A percentile compares a stretch with the other conserved stretches of the same genome.
Evolutionary conservation across 2,888 invertebrate species (phyloP).

Genomic region (Megastigmus dorsalis): DNA sequence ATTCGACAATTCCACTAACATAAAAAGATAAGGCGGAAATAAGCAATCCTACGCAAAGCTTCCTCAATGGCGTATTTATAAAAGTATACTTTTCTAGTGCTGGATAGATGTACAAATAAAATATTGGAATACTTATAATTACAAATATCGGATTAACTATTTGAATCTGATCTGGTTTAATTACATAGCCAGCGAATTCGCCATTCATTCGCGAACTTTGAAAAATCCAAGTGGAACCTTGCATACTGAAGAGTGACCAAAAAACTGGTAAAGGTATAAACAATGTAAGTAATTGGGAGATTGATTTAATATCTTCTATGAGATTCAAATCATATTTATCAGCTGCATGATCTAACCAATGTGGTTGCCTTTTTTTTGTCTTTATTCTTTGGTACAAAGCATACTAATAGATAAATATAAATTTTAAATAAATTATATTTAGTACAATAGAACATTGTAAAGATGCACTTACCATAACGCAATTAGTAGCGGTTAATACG

Average conservation of each 20-base stretch:
- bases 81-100: slow-evolving; percentile 81
- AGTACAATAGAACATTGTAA: slow-evolving; percentile 3
- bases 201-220: slow-evolving; percentile 94
- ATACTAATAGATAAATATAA: slow-evolving; percentile 75
- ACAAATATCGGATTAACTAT: slow-evolving; percentile 92
- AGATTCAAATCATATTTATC: slow-evolving; percentile 83
- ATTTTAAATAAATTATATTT: slow-evolving; percentile 2
- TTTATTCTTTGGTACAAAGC: slow-evolving; percentile 76
- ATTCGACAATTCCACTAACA: slow-evolving; percentile 88
- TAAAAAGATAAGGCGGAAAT: slow-evolving; percentile 89
- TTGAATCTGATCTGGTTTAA: slow-evolving; percentile 97
- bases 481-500: slow-evolving; percentile 84
- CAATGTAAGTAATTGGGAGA: slow-evolving; percentile 85
- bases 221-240: slow-evolving; percentile 94
- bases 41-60: slow-evolving; percentile 90
- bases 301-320: slow-evolving; percentile 86
- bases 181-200: slow-evolving; percentile 81
- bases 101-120: slow-evolving; percentile 88
- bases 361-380: slow-evolving; percentile 78
- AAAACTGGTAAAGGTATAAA: slow-evolving; percentile 94
- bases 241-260: slow-evolving; percentile 98
- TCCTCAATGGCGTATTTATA: slow-evolving; percentile 86
- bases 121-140: slow-evolving; percentile 88
- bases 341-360: slow-evolving; percentile 94
- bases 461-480: slow-evolving; percentile 82